These are phyloP conservation scores for Diachasma alloeum DNA, from an alignment of 1,140 invertebrate genomes.

Conservation along the genomic window DNA sequence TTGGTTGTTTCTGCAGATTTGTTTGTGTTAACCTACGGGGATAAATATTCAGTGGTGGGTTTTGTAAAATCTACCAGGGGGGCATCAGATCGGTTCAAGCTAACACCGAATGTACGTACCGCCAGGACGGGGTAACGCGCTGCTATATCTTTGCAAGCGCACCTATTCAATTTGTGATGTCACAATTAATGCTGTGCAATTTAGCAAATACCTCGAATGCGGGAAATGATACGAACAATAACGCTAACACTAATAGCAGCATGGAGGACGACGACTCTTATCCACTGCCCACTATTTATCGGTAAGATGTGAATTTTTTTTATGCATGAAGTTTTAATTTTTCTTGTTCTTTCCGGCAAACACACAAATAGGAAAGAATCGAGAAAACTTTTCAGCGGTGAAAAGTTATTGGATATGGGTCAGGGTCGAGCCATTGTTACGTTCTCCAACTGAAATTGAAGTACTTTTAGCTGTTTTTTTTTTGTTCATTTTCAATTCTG, in stretches of 20 bases:
- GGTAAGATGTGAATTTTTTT: conserved; percentile 65
- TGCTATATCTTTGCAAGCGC: conserved; percentile 13
- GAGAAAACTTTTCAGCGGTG: background rate
- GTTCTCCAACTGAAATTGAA: background rate
- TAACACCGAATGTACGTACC: conserved; percentile 19
- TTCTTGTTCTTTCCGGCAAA: background rate
- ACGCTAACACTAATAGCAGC: conserved; percentile 76
- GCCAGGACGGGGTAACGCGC: conserved; percentile 8
- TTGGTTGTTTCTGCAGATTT: background rate
- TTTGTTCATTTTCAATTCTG: background rate
- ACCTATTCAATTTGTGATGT: conserved; percentile 49
- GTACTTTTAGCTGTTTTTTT: background rate
- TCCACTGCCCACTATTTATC: conserved; percentile 82
- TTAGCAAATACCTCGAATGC: conserved; percentile 57
- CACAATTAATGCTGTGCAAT: conserved; percentile 62
- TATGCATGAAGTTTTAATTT: background rate
- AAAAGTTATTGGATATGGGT: background rate
- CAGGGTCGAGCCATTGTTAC: background rate
- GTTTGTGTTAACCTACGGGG: background rate
- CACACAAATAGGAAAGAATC: background rate
- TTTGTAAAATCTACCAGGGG: background rate
- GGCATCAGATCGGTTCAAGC: background rate
- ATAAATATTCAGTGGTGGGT: background rate
- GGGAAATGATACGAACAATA: conserved; percentile 73
- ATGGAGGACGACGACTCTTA: conserved; percentile 75